These are phyloP conservation scores for Euclidia mi DNA, from an alignment of 2,888 invertebrate species.

Conservation along the genomic window DNA sequence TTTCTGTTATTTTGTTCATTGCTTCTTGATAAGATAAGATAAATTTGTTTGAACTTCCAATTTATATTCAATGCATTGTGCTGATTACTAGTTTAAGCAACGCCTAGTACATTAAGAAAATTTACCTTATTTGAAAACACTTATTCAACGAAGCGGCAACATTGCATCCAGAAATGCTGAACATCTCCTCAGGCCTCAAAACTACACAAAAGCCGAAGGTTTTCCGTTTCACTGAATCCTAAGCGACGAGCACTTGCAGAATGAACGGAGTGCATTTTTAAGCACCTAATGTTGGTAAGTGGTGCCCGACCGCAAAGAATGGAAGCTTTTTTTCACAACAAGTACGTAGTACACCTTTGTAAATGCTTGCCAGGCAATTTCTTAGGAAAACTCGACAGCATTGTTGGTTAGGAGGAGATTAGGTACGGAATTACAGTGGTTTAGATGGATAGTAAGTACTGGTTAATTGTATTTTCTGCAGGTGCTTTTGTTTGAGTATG, in stretches of 20 bases:
- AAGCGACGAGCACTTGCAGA: conserved; percentile 21
- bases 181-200: background rate
- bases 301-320: conserved; percentile 44
- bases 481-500: conserved; percentile 3
- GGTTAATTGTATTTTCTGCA: conserved; percentile 19
- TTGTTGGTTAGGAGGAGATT: conserved; percentile 20
- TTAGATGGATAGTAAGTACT: conserved; percentile 9
- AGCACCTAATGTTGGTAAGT: conserved; percentile 70
- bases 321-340: conserved; percentile 8
- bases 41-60: too few relatives aligned
- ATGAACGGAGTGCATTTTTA: conserved; percentile 63
- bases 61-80: too few relatives aligned
- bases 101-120: too few relatives aligned
- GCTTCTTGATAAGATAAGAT: too few relatives aligned
- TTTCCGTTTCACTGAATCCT: conserved; percentile 41
- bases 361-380: conserved; percentile 18
- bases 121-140: too few relatives aligned
- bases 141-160: background rate
- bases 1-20: too few relatives aligned
- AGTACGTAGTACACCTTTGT: conserved; percentile 19
- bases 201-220: conserved; percentile 18
- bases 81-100: too few relatives aligned
- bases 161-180: background rate
- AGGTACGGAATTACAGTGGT: conserved; percentile 16
- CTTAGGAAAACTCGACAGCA: conserved; percentile 22